These are phyloP conservation scores for Spialia ferax DNA, from an alignment of 2,888 invertebrate species.

Conservation along the genomic window DNA sequence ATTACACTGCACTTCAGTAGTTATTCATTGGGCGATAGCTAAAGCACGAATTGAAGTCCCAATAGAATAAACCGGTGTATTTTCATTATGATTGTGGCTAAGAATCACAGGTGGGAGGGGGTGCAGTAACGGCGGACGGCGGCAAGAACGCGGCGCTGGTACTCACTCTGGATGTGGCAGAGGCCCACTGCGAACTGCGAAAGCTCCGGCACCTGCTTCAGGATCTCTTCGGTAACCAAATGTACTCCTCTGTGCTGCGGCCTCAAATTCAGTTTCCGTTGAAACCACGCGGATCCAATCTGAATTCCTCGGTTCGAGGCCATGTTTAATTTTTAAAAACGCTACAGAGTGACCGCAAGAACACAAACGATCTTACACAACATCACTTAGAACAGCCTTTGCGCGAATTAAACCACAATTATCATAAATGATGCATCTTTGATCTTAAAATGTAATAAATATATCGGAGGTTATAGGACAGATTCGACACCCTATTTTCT, in stretches of 20 bases:
- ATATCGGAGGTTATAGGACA: slow-evolving; percentile 84
- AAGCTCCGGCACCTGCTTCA: slow-evolving; percentile 97
- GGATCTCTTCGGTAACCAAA: slow-evolving; percentile 98
- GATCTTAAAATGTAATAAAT: slow-evolving; percentile 85
- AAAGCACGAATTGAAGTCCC: slow-evolving; percentile 45
- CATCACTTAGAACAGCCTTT: slow-evolving; percentile 85
- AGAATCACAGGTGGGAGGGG: slow-evolving; percentile 71
- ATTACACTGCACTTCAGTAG: slow-evolving; percentile 44
- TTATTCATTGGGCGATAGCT: slow-evolving; percentile 2
- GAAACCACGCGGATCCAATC: slow-evolving; percentile 99
- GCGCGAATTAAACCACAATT: slow-evolving; percentile 88
- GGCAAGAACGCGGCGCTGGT: slow-evolving; percentile 67
- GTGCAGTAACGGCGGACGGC: slow-evolving; percentile 77
- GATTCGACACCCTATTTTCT: slow-evolving; percentile 88
- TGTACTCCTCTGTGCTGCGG: slow-evolving; percentile 99
- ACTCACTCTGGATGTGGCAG: slow-evolving; percentile 99
- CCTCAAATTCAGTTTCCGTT: slow-evolving; percentile 98
- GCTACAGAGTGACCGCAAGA: slow-evolving; percentile 84
- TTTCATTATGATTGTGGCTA: slow-evolving; percentile 39
- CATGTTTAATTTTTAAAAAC: slow-evolving; percentile 89
- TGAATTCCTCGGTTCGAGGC: slow-evolving; percentile 97
- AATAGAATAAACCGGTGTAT: slow-evolving; percentile 29
- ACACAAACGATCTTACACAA: slow-evolving; percentile 85
- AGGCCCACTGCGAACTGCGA: slow-evolving; percentile 97
- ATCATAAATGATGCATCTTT: slow-evolving; percentile 90